These are phyloP conservation scores for Cylloceria caligata DNA, from an alignment of 2,888 invertebrate genomes.

Conservation along the genomic window DNA sequence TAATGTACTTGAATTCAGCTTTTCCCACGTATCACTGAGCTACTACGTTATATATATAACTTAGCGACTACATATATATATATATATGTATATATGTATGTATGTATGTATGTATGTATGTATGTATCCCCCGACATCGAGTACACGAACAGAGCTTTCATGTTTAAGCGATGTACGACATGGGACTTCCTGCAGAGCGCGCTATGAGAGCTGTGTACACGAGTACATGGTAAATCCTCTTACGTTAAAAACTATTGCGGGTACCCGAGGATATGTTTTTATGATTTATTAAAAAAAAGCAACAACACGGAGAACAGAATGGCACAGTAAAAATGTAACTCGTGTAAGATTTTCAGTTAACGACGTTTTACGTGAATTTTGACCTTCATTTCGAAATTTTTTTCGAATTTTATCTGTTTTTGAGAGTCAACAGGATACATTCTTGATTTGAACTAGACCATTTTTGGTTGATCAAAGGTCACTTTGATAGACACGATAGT, in stretches of 20 bases:
- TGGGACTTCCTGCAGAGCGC: not conserved
- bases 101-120: too few relatives aligned
- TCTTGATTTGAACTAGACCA: not conserved
- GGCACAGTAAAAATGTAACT: not conserved
- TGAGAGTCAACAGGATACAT: not conserved
- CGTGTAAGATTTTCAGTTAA: not conserved
- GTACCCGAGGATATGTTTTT: not conserved
- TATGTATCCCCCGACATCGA: constrained; percentile 25
- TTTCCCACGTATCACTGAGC: constrained; percentile 56
- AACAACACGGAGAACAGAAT: not conserved
- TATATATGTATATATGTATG: not conserved
- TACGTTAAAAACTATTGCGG: not conserved
- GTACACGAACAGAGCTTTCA: constrained; percentile 49
- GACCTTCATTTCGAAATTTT: constrained; percentile 39
- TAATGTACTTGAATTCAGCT: constrained; percentile 31
- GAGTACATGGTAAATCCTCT: not conserved
- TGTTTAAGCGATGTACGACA: constrained; percentile 36
- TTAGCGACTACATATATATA: too few relatives aligned
- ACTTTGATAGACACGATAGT: constrained; percentile 2
- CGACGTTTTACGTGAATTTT: constrained; percentile 18
- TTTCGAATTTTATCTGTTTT: not conserved
- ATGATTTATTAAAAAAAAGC: not conserved
- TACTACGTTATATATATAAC: constrained; percentile 37
- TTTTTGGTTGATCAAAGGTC: too few relatives aligned
- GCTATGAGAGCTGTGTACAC: too few relatives aligned